A percentile compares a stretch with the other conserved stretches of the same genome.
These are phyloP conservation scores for Tinea trinotella DNA, from an alignment of 2,888 invertebrate species.

Conservation along the genomic window DNA sequence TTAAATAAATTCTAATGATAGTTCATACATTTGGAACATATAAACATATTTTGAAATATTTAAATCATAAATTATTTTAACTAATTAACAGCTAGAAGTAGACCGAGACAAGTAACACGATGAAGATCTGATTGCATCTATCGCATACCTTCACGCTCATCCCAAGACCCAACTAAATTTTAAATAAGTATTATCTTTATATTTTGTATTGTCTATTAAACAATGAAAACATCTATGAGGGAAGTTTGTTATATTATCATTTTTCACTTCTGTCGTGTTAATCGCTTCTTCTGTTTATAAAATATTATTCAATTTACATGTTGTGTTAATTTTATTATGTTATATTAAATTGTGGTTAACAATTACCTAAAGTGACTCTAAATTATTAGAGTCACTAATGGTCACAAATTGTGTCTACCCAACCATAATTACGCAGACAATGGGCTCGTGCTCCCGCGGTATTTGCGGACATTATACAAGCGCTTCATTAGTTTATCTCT, in stretches of 20 bases:
- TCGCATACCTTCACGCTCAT: constrained; percentile 11
- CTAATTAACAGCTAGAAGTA: neutral
- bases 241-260: no score
- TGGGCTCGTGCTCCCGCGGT: constrained; percentile 51
- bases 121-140: constrained; percentile 5
- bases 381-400: neutral
- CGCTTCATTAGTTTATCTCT: constrained; percentile 39
- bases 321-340: no score
- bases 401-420: no score
- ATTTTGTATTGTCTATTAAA: neutral
- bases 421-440: constrained; percentile 45
- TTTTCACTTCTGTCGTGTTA: no score
- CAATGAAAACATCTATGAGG: no score
- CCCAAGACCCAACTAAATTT: neutral
- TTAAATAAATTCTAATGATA: no score
- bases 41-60: no score
- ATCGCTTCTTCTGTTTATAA: no score
- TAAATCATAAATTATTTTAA: neutral
- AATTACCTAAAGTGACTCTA: no score
- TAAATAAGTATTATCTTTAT: neutral
- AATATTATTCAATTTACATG: no score
- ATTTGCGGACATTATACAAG: constrained; percentile 59
- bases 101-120: constrained; percentile 3
- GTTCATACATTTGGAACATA: no score
- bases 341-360: no score